These are phyloP conservation scores for Borostomias antarcticus DNA, from an alignment of 2,797 vertebrate species.

Conservation along the genomic window DNA sequence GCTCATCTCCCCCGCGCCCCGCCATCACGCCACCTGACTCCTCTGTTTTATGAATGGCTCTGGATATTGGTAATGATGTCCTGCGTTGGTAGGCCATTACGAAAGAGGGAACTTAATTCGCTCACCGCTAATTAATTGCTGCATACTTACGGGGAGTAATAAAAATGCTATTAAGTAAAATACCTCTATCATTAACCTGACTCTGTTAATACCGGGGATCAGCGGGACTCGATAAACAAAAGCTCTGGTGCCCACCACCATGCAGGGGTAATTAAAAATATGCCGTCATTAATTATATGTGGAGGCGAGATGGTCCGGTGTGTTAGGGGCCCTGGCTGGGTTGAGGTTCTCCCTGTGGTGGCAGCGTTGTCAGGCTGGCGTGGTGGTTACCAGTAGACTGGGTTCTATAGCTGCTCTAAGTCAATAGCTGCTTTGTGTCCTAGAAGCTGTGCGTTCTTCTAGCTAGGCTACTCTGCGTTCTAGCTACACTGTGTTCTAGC, in stretches of 20 bases:
- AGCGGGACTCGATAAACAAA: slow-evolving; percentile 83
- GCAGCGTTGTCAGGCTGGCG: slow-evolving; percentile 5
- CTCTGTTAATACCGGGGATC: slow-evolving; percentile 83
- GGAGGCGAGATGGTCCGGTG: slow-evolving; percentile 61
- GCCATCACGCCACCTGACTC: slow-evolving; percentile 63
- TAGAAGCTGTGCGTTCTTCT: too few species aligned
- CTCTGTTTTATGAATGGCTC: slow-evolving; percentile 74
- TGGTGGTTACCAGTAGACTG: too few species aligned
- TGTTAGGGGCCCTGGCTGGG: slow-evolving; percentile 59
- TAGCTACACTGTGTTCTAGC: background rate
- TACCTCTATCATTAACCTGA: slow-evolving; percentile 86
- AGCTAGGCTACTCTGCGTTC: background rate
- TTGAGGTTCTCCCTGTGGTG: slow-evolving; percentile 33
- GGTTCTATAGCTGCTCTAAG: too few species aligned
- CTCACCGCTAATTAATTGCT: slow-evolving; percentile 81
- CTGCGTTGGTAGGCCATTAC: slow-evolving; percentile 77
- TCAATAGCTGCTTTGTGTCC: too few species aligned
- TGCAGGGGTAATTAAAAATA: slow-evolving; percentile 79
- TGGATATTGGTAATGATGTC: slow-evolving; percentile 77
- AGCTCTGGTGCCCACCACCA: slow-evolving; percentile 65
- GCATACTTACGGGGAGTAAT: slow-evolving; percentile 81
- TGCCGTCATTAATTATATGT: slow-evolving; percentile 77
- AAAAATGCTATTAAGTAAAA: slow-evolving; percentile 87
- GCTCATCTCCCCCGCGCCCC: slow-evolving; percentile 43
- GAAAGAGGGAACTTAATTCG: slow-evolving; percentile 73